Conservation (phyloP, 1,140 invertebrate genomes). For the Sitodiplosis mosellana region DNA sequence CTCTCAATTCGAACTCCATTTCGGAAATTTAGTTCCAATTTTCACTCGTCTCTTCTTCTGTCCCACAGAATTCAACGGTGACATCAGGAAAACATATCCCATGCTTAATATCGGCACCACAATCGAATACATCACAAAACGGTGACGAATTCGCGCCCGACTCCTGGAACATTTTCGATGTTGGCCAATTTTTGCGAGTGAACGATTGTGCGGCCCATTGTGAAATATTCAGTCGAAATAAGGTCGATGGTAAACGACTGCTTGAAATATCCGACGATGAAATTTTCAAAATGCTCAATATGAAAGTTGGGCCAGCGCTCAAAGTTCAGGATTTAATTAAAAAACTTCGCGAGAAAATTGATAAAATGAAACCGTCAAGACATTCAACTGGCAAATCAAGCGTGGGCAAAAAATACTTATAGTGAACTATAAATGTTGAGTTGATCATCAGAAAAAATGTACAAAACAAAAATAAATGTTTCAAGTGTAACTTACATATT, state of each 20-base stretch:
- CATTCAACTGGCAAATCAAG: too few relatives aligned
- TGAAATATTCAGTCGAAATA: conserved; percentile 50
- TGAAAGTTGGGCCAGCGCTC: conserved; percentile 84
- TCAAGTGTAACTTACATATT: too few relatives aligned
- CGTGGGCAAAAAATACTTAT: too few relatives aligned
- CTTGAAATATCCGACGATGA: conserved; percentile 71
- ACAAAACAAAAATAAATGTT: too few relatives aligned
- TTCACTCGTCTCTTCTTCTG: conserved; percentile 7
- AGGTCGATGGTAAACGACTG: conserved; percentile 64
- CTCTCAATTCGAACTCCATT: background rate
- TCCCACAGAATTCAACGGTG: conserved; percentile 18
- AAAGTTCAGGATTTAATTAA: conserved; percentile 86
- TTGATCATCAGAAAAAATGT: too few relatives aligned
- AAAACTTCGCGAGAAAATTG: conserved; percentile 35
- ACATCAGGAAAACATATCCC: conserved; percentile 24
- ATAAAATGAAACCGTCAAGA: too few relatives aligned
- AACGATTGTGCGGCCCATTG: conserved; percentile 83
- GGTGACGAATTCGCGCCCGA: conserved; percentile 42
- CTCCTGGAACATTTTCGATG: conserved; percentile 66
- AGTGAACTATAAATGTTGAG: too few relatives aligned
- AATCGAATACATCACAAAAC: conserved; percentile 9
- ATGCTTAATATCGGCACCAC: conserved; percentile 12
- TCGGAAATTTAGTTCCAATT: conserved; percentile 3
- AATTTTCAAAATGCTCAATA: conserved; percentile 71
- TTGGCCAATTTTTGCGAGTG: conserved; percentile 67